phyloP scores from a whole-genome alignment of 2,113 vertebrate species.

The Lasiurus borealis region DNA sequence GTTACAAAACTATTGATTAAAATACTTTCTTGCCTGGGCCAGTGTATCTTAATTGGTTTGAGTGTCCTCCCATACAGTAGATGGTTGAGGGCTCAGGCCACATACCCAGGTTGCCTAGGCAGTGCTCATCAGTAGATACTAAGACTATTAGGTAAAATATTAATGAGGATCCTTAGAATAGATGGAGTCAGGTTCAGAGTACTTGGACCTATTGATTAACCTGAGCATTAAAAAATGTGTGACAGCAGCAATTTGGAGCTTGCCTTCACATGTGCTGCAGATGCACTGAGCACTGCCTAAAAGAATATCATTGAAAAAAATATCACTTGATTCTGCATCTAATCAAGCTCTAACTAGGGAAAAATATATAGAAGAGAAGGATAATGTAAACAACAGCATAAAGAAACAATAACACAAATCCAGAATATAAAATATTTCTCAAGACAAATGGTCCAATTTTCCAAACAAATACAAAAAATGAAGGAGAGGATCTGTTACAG shows the following conservation, averaged over 20 bases:
- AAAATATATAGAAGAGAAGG: background rate
- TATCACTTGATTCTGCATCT: background rate
- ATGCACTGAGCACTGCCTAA: background rate
- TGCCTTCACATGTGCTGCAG: background rate
- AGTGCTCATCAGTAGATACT: background rate
- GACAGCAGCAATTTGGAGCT: background rate
- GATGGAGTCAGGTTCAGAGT: background rate
- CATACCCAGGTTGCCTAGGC: background rate
- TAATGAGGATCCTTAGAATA: background rate
- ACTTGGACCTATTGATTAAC: background rate
- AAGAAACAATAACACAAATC: background rate
- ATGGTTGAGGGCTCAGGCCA: background rate
- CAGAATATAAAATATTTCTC: background rate
- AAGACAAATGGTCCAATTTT: background rate
- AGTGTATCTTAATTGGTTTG: background rate
- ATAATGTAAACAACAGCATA: background rate
- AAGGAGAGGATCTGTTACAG: background rate
- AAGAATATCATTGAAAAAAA: constrained; percentile 11
- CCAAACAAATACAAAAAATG: background rate
- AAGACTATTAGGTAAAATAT: background rate
- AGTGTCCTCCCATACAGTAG: background rate
- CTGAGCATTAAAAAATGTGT: background rate
- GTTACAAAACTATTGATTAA: background rate
- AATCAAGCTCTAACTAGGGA: background rate
- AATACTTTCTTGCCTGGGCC: background rate